Evolutionary conservation across 2,797 vertebrate species (phyloP).

Genomic region (Syngnathus rostellatus): DNA sequence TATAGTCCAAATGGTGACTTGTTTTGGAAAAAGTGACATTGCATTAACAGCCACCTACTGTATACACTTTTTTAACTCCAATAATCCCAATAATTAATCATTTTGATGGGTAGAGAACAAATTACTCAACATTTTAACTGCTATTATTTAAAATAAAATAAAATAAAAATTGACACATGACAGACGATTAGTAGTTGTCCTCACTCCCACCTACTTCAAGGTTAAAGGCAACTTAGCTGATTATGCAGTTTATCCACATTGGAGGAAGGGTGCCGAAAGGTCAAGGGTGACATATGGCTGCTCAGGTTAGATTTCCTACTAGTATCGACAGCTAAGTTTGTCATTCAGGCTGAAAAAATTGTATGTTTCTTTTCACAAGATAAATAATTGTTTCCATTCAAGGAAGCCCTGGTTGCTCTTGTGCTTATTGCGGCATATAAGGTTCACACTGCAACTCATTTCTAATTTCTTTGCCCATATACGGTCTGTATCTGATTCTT

Average conservation of each 20-base stretch:
- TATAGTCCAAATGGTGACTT: neutral
- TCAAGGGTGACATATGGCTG: slow-evolving; percentile 60
- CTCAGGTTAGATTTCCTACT: slow-evolving; percentile 46
- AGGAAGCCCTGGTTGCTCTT: neutral
- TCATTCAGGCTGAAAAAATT: slow-evolving; percentile 9
- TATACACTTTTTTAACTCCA: neutral
- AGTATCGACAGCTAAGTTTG: slow-evolving; percentile 25
- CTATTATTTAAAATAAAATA: neutral
- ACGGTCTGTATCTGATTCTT: too few relatives aligned
- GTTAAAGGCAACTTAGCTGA: slow-evolving; percentile 59
- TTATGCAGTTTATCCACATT: slow-evolving; percentile 47
- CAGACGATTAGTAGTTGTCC: slow-evolving; percentile 22
- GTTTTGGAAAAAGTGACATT: neutral
- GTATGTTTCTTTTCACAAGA: neutral
- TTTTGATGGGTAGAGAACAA: too few relatives aligned
- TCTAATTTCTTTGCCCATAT: too few relatives aligned
- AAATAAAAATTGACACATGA: neutral
- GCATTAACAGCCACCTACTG: neutral
- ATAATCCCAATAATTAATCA: neutral
- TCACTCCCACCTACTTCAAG: slow-evolving; percentile 42
- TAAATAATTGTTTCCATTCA: neutral
- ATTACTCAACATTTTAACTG: neutral
- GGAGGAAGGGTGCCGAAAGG: slow-evolving; percentile 44
- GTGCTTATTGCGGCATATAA: neutral
- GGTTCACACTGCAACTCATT: too few relatives aligned